Percentiles rank a stretch among this genome's conserved stretches.
Conservation (phyloP, 37 sponge, comb jelly and placozoan genomes). For the Axinella damicornis region DNA sequence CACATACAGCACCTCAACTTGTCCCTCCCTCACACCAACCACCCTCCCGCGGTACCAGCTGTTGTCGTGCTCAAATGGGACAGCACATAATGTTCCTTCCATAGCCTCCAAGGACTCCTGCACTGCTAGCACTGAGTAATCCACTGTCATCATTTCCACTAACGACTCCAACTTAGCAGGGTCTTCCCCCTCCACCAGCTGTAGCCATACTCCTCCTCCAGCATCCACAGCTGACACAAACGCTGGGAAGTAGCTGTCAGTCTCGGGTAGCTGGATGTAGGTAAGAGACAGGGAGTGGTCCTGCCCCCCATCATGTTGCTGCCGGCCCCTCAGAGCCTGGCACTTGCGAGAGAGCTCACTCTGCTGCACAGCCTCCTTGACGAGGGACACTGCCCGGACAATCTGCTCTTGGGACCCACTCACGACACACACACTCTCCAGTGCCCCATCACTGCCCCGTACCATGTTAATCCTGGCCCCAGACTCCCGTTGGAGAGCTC, state of each 20-base stretch:
- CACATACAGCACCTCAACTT: conserved; percentile 24
- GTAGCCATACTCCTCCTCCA: conserved; percentile 43
- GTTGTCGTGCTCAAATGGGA: conserved; percentile 21
- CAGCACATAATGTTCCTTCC: not conserved
- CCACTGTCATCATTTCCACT: conserved; percentile 36
- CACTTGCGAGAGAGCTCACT: not conserved
- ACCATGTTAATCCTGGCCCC: conserved; percentile 19
- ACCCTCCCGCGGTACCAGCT: conserved; percentile 53
- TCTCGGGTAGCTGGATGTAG: not conserved
- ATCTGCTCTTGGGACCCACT: conserved; percentile 5
- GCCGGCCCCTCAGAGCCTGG: not conserved
- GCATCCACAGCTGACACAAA: conserved; percentile 32
- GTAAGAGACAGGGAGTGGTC: not conserved
- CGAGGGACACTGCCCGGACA: not conserved
- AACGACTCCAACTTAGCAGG: conserved; percentile 12
- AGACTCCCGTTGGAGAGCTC: conserved; percentile 47
- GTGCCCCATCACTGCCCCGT: not conserved
- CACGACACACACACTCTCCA: conserved; percentile 3
- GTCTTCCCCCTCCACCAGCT: conserved; percentile 19
- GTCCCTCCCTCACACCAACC: not conserved
- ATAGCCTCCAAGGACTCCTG: not conserved
- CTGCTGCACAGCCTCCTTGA: not conserved
- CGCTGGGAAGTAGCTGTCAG: conserved; percentile 22
- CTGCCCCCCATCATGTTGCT: not conserved
- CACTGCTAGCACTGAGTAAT: not conserved